Evolutionary conservation across 2,888 invertebrate species (phyloP), one percentile per base, ranked within the genome.

Genomic region (Aphelenchoides bicaudatus): DNA sequence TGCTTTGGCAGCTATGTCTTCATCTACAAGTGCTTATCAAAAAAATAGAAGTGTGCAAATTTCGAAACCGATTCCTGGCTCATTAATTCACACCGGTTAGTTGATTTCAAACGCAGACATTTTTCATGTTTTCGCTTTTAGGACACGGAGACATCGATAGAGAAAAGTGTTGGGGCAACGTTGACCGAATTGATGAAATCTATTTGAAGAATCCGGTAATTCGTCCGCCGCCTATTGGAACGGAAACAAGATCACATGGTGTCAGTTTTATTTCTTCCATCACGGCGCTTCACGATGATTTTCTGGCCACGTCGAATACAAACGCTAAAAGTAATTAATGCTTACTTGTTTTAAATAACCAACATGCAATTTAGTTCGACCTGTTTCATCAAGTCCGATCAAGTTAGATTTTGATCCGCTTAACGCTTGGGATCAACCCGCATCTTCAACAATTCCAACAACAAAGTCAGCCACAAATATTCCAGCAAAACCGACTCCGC

Each of bases 21-120:
- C 47, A 1, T 30, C 58, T 3, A 13, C 31, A 6, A 16, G 34
- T 19, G 37, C n/a, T 10, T 21, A 31, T 58, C 21, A 39, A 27
- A 39, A 19, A 39, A 39, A 49, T 6, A 34, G 43, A 4, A 21
- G 85, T 0, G 85, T 86, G 55, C 87, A 89, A 78, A 89, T 90
- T 51, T 88, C 88, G 75, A 86, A 86, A 72, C 89, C 89, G 0
- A 79, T 89, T 53, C 59, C 61, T 27, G 62, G 75, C 77, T 88
- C 89, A 0, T 87, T 90, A 68, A 88, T 90, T 55, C 90, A 90
- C 74, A 87, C 90, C n/a, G n/a, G n/a, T n/a, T n/a, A n/a, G n/a
- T n/a, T n/a, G n/a, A n/a, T n/a, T n/a, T n/a, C n/a, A n/a, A n/a
- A n/a, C n/a, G n/a, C n/a, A n/a, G n/a, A n/a, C n/a, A n/a, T n/a